Conservation (phyloP, 1,140 invertebrate species). For the Trichonephila clavipes region DNA sequence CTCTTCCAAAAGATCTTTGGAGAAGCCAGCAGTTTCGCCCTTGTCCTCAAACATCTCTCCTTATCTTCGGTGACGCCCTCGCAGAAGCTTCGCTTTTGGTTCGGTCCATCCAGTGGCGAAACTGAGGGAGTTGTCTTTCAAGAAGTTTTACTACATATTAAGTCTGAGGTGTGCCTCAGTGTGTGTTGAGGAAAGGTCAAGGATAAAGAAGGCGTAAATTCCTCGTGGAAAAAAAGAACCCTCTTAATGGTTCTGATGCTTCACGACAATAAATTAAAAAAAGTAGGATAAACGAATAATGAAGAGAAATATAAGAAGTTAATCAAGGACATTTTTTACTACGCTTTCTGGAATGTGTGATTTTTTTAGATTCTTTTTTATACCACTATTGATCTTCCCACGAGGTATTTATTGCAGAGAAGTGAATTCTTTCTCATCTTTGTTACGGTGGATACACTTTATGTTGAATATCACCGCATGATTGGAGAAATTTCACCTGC, state of each 20-base stretch:
- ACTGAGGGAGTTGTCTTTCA: slow-evolving; percentile 1
- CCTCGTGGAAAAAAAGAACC: not conserved
- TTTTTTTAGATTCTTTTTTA: not conserved
- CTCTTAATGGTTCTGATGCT: not conserved
- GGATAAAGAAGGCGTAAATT: slow-evolving; percentile 17
- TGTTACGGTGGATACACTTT: too few species aligned
- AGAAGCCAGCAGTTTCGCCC: not conserved
- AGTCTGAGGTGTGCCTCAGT: not conserved
- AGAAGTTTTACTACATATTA: not conserved
- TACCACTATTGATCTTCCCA: not conserved
- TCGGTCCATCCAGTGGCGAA: not conserved
- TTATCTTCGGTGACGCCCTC: not conserved
- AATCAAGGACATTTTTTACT: not conserved
- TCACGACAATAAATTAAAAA: not conserved
- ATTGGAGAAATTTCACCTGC: too few species aligned
- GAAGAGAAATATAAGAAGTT: not conserved
- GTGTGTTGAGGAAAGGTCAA: not conserved
- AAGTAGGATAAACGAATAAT: not conserved
- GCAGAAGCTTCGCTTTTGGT: not conserved
- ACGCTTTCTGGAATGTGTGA: not conserved
- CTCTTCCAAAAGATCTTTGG: not conserved
- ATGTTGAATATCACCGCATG: too few species aligned
- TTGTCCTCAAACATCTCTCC: not conserved
- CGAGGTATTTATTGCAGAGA: not conserved
- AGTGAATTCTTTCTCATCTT: too few species aligned